These are phyloP conservation scores for Petroica traversi DNA, from an alignment of 2,113 vertebrate species.

Conservation along the genomic window DNA sequence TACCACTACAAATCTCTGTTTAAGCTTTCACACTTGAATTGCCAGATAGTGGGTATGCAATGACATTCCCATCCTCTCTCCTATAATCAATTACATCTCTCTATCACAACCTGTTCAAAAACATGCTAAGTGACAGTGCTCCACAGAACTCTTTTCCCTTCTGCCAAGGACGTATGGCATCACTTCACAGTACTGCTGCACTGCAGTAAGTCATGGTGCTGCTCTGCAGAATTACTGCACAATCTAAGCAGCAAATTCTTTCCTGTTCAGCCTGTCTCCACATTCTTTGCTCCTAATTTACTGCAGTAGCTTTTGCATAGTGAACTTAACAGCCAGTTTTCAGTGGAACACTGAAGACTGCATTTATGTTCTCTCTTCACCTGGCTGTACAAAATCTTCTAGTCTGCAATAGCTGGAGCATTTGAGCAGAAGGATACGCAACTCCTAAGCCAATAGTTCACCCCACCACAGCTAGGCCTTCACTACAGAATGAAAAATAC, in stretches of 20 bases:
- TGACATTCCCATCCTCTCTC: not conserved
- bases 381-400: not conserved
- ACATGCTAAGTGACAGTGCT: fast-evolving
- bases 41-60: not conserved
- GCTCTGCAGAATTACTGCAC: not conserved
- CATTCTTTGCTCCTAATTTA: not conserved
- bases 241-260: not conserved
- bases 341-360: not conserved
- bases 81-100: not conserved
- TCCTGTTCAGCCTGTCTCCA: not conserved
- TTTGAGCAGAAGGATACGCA: not conserved
- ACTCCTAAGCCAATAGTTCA: not conserved
- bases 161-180: not conserved
- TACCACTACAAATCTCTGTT: not conserved
- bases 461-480: not conserved
- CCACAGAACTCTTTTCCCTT: not conserved
- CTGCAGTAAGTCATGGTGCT: not conserved
- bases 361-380: not conserved
- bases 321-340: not conserved
- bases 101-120: not conserved
- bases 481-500: not conserved
- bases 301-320: not conserved
- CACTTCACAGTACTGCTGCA: not conserved
- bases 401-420: not conserved
- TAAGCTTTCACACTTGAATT: not conserved